Conservation (phyloP, 2,797 vertebrate genomes). For the Lepilemur ruficaudatus region DNA sequence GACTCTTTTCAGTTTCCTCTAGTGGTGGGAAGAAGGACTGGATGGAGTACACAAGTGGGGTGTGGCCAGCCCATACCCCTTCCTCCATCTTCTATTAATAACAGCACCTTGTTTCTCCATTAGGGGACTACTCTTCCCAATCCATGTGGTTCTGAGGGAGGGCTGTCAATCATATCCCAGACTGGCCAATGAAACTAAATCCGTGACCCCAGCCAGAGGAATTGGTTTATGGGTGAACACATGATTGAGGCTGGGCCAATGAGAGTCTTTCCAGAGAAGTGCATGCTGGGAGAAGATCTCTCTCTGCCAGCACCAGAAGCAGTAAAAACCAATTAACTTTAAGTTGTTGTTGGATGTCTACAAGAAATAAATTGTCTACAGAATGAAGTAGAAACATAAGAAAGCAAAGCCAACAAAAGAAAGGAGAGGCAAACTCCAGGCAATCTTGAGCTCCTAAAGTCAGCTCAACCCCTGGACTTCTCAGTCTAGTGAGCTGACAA, state of each 20-base stretch:
- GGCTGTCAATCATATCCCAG: not conserved
- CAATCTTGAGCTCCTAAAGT: not conserved
- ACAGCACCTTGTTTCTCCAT: not conserved
- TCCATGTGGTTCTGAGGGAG: not conserved
- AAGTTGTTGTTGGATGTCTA: not conserved
- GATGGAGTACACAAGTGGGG: not conserved
- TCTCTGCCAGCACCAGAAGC: not conserved
- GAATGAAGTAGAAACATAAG: not conserved
- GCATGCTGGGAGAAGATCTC: not conserved
- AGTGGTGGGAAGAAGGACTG: not conserved
- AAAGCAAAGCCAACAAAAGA: not conserved
- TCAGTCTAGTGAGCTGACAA: not conserved
- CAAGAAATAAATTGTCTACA: not conserved
- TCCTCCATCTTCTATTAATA: not conserved
- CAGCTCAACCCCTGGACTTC: not conserved
- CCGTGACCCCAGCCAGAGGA: not conserved
- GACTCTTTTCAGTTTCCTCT: not conserved
- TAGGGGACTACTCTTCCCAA: not conserved
- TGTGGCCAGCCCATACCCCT: not conserved
- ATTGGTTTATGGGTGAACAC: not conserved
- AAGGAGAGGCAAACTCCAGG: not conserved
- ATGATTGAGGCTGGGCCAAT: not conserved
- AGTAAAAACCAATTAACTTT: not conserved
- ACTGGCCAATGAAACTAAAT: not conserved
- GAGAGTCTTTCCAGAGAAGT: not conserved